Evolutionary conservation across 2,888 invertebrate species (phyloP).

Genomic region (Neoaliturus tenellus): DNA sequence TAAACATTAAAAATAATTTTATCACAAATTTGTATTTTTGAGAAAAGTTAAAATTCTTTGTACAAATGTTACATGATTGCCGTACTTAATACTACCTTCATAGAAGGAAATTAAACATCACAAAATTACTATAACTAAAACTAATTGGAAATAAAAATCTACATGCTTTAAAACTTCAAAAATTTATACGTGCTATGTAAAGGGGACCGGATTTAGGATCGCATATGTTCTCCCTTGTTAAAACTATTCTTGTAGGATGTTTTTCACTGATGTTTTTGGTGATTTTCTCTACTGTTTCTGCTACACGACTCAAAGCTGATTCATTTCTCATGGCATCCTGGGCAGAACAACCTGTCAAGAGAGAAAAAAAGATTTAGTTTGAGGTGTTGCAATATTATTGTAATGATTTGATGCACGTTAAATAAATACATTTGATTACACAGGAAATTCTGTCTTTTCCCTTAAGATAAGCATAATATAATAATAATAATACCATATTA

Average conservation of each 20-base stretch:
- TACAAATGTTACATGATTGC: no score
- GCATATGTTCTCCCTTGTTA: background rate
- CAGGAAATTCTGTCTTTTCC: no score
- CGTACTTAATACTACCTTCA: no score
- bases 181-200: background rate
- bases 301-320: background rate
- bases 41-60: no score
- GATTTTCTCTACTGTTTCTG: background rate
- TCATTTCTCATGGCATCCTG: background rate
- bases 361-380: no score
- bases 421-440: no score
- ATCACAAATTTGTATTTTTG: no score
- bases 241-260: background rate
- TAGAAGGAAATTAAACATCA: background rate
- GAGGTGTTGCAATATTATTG: no score
- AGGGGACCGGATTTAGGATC: slow-evolving; percentile 31
- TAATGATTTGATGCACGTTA: no score
- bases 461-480: no score
- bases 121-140: background rate
- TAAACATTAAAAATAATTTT: no score
- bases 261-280: background rate
- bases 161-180: background rate
- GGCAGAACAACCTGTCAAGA: slow-evolving; percentile 24
- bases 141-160: background rate
- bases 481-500: no score